Base-by-base conservation (phyloP, 2,888 invertebrate genomes). In the Acronicta alni region DNA sequence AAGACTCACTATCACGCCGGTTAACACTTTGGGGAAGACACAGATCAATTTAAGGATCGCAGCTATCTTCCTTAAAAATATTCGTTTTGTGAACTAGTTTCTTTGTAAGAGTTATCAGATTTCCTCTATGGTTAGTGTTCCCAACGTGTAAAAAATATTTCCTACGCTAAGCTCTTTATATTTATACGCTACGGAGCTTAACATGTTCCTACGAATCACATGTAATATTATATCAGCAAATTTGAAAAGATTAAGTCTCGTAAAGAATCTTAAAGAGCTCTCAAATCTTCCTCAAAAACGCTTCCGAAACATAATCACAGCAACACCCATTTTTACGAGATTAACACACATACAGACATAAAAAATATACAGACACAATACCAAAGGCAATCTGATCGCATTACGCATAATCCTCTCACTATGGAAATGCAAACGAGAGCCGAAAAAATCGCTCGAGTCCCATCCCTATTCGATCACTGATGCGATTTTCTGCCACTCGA, bases 401-500 rank as follows among this genome's bases (percentile, higher is more conserved):
- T 72, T 61, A 70, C 58, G 44, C 58, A 42, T 72, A 79, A 76
- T 77, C 71, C 64, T 55, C 61, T 68, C 75, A 76, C 72, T 72
- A 74, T 75, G 77, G 75, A 70, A 71, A 80, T 73, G 79, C 72
- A 77, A 81, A 75, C 64, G 75, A 69, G 59, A 71, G 54, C 41
- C 54, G 51, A 73, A 77, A 76, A 72, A 76, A 63, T 64, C 60
- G 63, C 62, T 55, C 47, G 57, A 54, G 56, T 75, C 70, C 59
- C 68, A 67, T 63, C 74, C 74, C 70, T 68, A 70, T 69, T 75
- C 68, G 75, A 82, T 80, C 79, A 79, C 80, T 89, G 87, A 92
- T 85, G 82, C 86, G 91, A 90, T 91, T 91, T 89, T 89, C 87
- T 84, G 83, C 84, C 88, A 86, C 90, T 92, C 88, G 87, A 89